Conservation (phyloP, 1,140 invertebrate species). For the Ectropis grisescens region DNA sequence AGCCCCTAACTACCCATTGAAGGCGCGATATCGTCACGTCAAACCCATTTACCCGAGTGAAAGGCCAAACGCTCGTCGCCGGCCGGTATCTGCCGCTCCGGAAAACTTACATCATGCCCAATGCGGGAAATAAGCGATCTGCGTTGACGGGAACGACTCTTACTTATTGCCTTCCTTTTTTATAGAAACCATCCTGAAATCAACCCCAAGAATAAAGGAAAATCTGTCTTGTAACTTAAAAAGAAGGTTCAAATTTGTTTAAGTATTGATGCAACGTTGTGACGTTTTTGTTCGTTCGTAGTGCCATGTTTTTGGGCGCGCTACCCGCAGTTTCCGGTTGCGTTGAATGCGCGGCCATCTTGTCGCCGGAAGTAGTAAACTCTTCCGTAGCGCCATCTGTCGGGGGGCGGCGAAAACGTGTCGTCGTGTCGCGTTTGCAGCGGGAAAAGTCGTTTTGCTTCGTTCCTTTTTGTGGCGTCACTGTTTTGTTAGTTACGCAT, state of each 20-base stretch:
- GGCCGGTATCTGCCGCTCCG: constrained; percentile 38
- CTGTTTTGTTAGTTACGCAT: too few relatives aligned
- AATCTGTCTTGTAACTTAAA: too few relatives aligned
- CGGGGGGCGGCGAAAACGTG: constrained; percentile 19
- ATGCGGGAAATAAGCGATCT: constrained; percentile 53
- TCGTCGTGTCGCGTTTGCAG: too few relatives aligned
- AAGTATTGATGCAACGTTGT: too few relatives aligned
- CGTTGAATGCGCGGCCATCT: constrained; percentile 46
- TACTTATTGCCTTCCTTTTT: constrained; percentile 23
- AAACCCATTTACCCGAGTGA: constrained; percentile 13
- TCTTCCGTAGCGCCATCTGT: constrained; percentile 41
- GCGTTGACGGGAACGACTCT: constrained; percentile 26
- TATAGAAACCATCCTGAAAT: too few relatives aligned
- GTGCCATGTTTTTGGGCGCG: constrained; percentile 33
- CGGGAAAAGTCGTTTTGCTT: too few relatives aligned
- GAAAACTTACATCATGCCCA: constrained; percentile 52
- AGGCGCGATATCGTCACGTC: constrained; percentile 1
- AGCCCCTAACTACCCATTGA: constrained; percentile 9
- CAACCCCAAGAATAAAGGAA: too few relatives aligned
- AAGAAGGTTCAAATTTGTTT: too few relatives aligned
- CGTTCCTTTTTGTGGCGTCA: too few relatives aligned
- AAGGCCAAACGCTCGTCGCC: constrained; percentile 43
- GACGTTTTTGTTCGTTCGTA: too few relatives aligned
- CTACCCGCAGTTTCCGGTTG: constrained; percentile 39
- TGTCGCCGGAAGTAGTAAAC: constrained; percentile 63